These are phyloP conservation scores for Archocentrus centrarchus DNA, from an alignment of 2,113 vertebrate genomes.

Conservation along the genomic window DNA sequence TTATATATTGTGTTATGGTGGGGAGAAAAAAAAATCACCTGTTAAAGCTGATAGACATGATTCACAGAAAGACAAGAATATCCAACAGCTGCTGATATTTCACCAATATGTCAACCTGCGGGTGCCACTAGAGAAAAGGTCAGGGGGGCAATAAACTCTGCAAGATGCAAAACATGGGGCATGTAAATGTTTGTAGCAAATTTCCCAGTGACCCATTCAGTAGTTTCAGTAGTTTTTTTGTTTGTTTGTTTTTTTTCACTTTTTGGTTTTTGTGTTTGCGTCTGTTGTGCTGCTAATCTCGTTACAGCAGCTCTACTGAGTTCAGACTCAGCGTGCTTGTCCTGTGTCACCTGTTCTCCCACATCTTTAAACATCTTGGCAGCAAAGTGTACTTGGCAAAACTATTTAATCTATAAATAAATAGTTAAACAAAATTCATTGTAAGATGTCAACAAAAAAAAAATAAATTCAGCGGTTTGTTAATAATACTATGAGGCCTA, in stretches of 20 bases:
- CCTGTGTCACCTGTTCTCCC: conserved; percentile 40
- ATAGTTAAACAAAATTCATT: not conserved
- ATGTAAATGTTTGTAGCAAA: not conserved
- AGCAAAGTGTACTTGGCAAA: not conserved
- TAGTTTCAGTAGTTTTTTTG: not conserved
- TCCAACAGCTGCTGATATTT: not conserved
- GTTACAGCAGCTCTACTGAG: conserved; percentile 10
- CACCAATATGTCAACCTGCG: not conserved
- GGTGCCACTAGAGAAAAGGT: too few relatives aligned
- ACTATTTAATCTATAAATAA: not conserved
- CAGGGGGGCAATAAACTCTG: not conserved
- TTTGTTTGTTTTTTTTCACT: not conserved
- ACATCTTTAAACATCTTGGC: not conserved
- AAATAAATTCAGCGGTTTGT: not conserved
- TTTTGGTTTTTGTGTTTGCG: not conserved
- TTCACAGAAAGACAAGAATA: not conserved
- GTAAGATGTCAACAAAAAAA: not conserved
- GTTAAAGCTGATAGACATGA: not conserved
- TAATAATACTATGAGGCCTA: not conserved
- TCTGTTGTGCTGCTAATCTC: conserved; percentile 30
- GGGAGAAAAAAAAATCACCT: not conserved
- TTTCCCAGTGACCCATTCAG: too few relatives aligned
- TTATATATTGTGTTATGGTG: not conserved
- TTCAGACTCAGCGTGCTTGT: not conserved
- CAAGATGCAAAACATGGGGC: not conserved